Base-by-base conservation (phyloP, 2,113 vertebrate genomes). In the Cyprinodon tularosa region DNA sequence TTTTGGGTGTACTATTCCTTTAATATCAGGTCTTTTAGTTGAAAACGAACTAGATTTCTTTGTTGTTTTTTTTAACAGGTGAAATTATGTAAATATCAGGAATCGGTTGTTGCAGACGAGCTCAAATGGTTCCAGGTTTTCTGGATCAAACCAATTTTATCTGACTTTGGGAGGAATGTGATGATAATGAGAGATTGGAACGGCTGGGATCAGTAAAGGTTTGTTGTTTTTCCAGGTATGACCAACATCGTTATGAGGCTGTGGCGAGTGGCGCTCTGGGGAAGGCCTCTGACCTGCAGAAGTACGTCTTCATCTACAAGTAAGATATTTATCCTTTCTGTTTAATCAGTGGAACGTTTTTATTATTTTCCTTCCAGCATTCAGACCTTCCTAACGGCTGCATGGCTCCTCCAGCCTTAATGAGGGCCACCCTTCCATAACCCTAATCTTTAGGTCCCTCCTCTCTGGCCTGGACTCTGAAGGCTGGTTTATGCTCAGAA, bases 251-350 rank as follows among this genome's bases (percentile, higher is more conserved):
- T 12, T 93, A 90, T 66, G 0, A 36, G 7, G 42, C 60, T 0
- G 65, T 90, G 37, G 67, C 88, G 76, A 92, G 92, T 63, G 5
- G 60, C 7, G 12, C 37, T 74, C 72, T 92, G 79, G 92, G 92
- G 15, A 83, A 59, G 0, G 29, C 76, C 3, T 0, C 74, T 0
- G 1, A 89, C 78, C 62, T 84, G 81, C 82, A 91, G 83, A 71
- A 90, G 42, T 93, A 91, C 3, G 88, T 92, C 11, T 93, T 88
- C 84, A 65, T 92, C 66, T 92, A 90, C 89, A 92, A 81, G 91
- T 89, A 12, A 83, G 89, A 40, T 6, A 2, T 44, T 29, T 29
- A 29, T 29, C 29, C 29, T 29, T 29, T 29, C 29, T 29, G 29
- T 29, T 29, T 1, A 29, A 29, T 29, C 29, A 29, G 20, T 3